phyloP scores from a whole-genome alignment of 2,888 invertebrate species.

The Callyntrura sp. region DNA sequence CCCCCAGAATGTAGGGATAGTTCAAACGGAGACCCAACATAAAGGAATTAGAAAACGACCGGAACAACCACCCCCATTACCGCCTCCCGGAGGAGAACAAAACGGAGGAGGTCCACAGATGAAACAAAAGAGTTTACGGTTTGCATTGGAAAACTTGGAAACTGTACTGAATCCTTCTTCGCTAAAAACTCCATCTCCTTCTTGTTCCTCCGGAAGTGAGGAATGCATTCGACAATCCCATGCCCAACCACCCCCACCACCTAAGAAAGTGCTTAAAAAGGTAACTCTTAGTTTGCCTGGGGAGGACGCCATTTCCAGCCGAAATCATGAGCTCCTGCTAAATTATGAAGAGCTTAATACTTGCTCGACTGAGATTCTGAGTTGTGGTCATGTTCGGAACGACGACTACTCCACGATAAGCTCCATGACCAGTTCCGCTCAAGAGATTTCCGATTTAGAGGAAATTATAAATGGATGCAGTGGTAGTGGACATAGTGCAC shows the following conservation, averaged over 20 bases:
- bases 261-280: constrained; percentile 68
- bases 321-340: constrained; percentile 65
- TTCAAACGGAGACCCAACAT: not conserved
- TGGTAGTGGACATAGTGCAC: constrained; percentile 41
- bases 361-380: constrained; percentile 76
- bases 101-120: not conserved
- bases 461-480: constrained; percentile 60
- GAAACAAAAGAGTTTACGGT: constrained; percentile 74
- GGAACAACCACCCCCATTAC: constrained; percentile 66
- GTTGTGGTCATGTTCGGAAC: constrained; percentile 81
- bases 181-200: not conserved
- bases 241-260: not conserved
- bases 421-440: constrained; percentile 78
- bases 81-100: constrained; percentile 25
- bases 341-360: constrained; percentile 74
- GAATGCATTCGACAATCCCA: not conserved
- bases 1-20: not conserved
- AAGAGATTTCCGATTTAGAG: constrained; percentile 75
- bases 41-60: constrained; percentile 71
- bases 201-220: constrained; percentile 5
- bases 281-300: constrained; percentile 77
- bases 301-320: constrained; percentile 23
- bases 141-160: constrained; percentile 78
- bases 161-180: constrained; percentile 72
- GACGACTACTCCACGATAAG: constrained; percentile 83